These are phyloP conservation scores for Diachasmimorpha longicaudata DNA, from an alignment of 1,140 invertebrate genomes.

Conservation along the genomic window DNA sequence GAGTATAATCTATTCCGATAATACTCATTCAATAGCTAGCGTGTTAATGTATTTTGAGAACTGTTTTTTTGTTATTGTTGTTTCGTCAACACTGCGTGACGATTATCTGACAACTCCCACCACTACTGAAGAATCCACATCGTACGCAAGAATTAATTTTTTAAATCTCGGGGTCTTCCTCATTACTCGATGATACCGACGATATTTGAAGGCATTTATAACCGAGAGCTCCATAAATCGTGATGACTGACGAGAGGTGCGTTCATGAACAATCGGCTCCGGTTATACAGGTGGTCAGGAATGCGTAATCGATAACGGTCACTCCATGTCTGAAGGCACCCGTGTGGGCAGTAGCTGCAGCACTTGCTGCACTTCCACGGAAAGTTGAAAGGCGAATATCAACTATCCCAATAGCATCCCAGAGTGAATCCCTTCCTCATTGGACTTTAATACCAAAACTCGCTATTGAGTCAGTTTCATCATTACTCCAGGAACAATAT, in stretches of 20 bases:
- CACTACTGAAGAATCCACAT: no score
- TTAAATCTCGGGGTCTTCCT: background rate
- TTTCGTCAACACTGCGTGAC: no score
- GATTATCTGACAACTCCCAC: no score
- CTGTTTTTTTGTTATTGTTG: no score
- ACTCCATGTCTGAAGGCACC: conserved; percentile 4
- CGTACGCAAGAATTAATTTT: no score
- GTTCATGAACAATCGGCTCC: background rate
- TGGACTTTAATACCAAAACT: background rate
- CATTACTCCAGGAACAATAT: no score
- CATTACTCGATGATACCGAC: background rate
- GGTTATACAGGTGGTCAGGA: conserved; percentile 35
- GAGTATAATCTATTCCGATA: no score
- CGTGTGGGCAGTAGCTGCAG: background rate
- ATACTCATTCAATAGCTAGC: no score
- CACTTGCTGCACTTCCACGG: background rate
- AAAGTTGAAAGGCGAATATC: background rate
- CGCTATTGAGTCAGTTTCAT: background rate
- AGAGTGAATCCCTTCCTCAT: background rate
- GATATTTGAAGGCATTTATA: background rate
- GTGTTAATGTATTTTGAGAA: no score
- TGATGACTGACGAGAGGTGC: background rate
- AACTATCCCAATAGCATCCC: background rate
- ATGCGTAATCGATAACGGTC: conserved; percentile 49
- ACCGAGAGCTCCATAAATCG: background rate